Evolutionary conservation across 2,888 invertebrate genomes (phyloP).

Genomic region (Brachyptera putata): DNA sequence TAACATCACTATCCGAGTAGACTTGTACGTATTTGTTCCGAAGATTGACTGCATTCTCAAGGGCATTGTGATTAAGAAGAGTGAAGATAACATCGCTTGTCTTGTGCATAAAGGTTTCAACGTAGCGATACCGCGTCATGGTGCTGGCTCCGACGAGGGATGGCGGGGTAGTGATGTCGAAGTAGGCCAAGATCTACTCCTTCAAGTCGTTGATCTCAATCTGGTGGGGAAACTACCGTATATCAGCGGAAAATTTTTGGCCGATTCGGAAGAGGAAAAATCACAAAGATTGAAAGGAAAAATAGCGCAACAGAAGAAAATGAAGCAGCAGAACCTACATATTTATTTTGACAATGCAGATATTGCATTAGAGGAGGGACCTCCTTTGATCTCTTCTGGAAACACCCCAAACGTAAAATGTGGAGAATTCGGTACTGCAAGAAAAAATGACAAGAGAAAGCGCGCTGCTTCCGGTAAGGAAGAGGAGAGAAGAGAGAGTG

Average conservation of each 20-base stretch:
- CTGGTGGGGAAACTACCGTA: slow-evolving; percentile 58
- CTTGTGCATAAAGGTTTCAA: slow-evolving; percentile 67
- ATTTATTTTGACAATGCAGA: not conserved
- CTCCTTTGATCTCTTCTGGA: not conserved
- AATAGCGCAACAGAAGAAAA: not conserved
- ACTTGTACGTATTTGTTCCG: slow-evolving; percentile 66
- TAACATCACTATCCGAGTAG: slow-evolving; percentile 62
- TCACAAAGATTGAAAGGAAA: not conserved
- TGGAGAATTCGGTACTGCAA: too few relatives aligned
- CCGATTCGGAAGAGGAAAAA: not conserved
- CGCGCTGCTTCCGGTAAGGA: not conserved
- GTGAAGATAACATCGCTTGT: slow-evolving; percentile 61
- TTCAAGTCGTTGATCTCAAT: slow-evolving; percentile 56
- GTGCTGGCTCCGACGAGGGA: slow-evolving; percentile 17
- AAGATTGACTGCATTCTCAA: slow-evolving; percentile 55
- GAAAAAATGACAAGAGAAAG: not conserved
- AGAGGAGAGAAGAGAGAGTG: not conserved
- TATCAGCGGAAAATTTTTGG: slow-evolving; percentile 55
- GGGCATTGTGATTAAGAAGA: slow-evolving; percentile 62
- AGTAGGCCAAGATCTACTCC: slow-evolving; percentile 58
- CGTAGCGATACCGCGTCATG: slow-evolving; percentile 51
- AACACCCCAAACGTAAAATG: too few relatives aligned
- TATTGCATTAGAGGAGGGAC: not conserved
- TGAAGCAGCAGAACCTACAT: not conserved
- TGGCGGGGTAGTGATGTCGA: slow-evolving; percentile 56